These are phyloP conservation scores for Allobates femoralis DNA, from an alignment of 2,797 vertebrate species.

Conservation along the genomic window DNA sequence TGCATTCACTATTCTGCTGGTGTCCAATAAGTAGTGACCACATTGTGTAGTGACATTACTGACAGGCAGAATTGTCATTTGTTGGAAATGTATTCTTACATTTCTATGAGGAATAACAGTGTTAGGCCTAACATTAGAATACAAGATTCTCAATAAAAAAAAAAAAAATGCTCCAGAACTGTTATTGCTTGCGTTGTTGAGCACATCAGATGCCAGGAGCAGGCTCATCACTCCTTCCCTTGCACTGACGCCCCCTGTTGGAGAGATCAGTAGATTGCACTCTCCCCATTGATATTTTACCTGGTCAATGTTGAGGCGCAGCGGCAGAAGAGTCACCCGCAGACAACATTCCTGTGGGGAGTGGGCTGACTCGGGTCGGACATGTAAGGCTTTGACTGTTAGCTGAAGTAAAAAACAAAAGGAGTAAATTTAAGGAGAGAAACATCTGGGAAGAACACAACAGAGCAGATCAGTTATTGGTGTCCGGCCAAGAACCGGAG, in stretches of 20 bases:
- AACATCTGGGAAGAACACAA: background rate
- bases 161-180: no score
- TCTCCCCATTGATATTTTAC: slow-evolving; percentile 68
- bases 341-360: slow-evolving; percentile 95
- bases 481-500: background rate
- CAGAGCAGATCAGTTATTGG: background rate
- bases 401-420: slow-evolving; percentile 79
- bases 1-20: no score
- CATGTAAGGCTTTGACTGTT: slow-evolving; percentile 91
- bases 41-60: no score
- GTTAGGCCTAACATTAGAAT: no score
- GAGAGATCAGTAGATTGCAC: background rate
- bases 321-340: slow-evolving; percentile 92
- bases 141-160: no score
- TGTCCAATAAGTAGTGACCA: no score
- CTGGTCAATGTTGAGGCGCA: slow-evolving; percentile 98
- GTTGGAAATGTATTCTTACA: no score
- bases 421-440: background rate
- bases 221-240: background rate
- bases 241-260: background rate
- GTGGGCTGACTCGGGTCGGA: slow-evolving; percentile 89
- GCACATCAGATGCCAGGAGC: no score
- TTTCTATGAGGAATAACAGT: no score
- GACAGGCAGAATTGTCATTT: no score
- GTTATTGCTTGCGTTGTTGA: no score